These are phyloP conservation scores for Invenusta paracnida DNA, from an alignment of 2,888 invertebrate genomes.

Conservation along the genomic window DNA sequence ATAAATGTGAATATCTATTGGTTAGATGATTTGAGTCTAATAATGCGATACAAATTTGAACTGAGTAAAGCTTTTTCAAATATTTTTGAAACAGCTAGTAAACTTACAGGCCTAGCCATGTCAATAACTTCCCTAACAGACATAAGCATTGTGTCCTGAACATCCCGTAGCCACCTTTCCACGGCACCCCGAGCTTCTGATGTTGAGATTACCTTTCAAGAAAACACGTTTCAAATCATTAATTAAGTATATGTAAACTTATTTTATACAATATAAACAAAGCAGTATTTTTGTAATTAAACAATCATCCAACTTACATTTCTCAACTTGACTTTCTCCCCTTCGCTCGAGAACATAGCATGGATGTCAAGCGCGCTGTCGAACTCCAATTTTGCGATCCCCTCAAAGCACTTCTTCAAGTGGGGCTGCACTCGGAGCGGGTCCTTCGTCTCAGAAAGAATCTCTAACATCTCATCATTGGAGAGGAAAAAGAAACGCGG, in stretches of 20 bases:
- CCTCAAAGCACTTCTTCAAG: slow-evolving; percentile 90
- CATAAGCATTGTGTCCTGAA: slow-evolving; percentile 74
- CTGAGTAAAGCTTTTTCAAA: too few relatives aligned
- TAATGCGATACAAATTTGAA: too few relatives aligned
- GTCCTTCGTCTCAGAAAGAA: slow-evolving; percentile 89
- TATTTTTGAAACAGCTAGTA: too few relatives aligned
- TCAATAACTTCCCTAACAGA: slow-evolving; percentile 68
- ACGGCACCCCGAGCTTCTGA: slow-evolving; percentile 73
- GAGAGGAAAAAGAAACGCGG: slow-evolving; percentile 82
- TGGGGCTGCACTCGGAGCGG: slow-evolving; percentile 85
- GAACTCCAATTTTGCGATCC: slow-evolving; percentile 79
- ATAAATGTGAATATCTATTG: too few relatives aligned
- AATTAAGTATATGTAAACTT: too few relatives aligned
- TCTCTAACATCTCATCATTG: slow-evolving; percentile 85
- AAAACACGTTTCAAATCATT: not conserved
- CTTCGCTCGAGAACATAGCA: slow-evolving; percentile 75
- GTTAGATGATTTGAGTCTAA: too few relatives aligned
- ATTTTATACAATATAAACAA: too few relatives aligned
- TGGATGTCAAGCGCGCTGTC: slow-evolving; percentile 81
- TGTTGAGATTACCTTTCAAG: slow-evolving; percentile 72
- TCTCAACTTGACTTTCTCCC: slow-evolving; percentile 69
- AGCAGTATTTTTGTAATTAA: too few relatives aligned
- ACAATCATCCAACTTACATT: slow-evolving; percentile 33
- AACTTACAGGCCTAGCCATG: slow-evolving; percentile 64
- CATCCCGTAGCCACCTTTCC: slow-evolving; percentile 77